Base-by-base conservation (phyloP, 2,797 vertebrate genomes). In the Gymnocypris eckloni region DNA sequence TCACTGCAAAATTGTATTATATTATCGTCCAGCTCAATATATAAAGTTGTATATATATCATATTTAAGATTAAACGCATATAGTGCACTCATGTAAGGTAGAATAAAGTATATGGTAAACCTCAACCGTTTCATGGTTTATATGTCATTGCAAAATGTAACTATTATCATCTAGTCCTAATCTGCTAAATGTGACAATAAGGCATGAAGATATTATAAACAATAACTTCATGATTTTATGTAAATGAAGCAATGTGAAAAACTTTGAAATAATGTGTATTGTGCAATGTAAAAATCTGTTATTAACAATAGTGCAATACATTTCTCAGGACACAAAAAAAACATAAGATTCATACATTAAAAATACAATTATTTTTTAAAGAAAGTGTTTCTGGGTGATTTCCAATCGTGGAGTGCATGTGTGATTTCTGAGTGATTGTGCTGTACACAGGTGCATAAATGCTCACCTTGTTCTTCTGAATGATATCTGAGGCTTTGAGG, bases 391-490 rank as follows among this genome's bases (percentile, higher is more conserved):
- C 22, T 25, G 56, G 22, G 56, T n/a, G 8, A 59, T 11, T n/a
- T 59, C 4, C 56, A 2, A 25, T 25, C n/a, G 22, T 12, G n/a
- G 11, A 25, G n/a, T 61, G 59, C 25, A 61, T 25, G 4, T 59
- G 4, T 25, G 0, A 8, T 20, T 54, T 20, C 18, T 54, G 52
- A 20, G 6, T 20, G 52, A 56, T 0, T 56, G 61, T 56, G 2
- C 8, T n/a, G 54, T 59, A 15, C 13, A 10, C 9, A 59, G 22
- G 12, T 64, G 5, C 13, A 64, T 64, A 6, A 64, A 28, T 5
- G 5, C 28, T 81, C 84, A 99, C 98, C 98, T 99, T 99, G 94
- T 95, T 99, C 95, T 97, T 98, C 88, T 96, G 93, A 94, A 99
- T 99, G 82, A 97, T 94, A 89, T 99, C 98, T 4, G 97, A 96